Conservation (phyloP, 2,113 vertebrate species). For the Elanoides forficatus region DNA sequence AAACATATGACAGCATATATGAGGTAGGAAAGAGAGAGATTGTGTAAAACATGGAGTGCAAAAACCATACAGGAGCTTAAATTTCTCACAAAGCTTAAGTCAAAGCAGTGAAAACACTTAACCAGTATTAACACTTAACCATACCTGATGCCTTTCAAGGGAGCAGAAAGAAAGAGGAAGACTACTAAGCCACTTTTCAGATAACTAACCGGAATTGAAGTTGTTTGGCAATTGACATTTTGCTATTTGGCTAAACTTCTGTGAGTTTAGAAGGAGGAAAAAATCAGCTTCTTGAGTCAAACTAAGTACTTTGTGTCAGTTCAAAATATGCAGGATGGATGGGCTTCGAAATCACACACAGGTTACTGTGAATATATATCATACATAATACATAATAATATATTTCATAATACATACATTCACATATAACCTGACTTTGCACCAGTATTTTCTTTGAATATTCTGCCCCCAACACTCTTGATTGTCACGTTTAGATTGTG, state of each 20-base stretch:
- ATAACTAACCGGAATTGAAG: not conserved
- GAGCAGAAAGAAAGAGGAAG: not conserved
- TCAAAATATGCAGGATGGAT: not conserved
- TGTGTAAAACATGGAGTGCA: not conserved
- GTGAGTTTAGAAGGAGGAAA: not conserved
- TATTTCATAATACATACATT: not conserved
- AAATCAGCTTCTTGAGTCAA: accelerated
- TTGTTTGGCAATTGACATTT: not conserved
- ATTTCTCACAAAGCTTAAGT: not conserved
- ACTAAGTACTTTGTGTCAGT: not conserved
- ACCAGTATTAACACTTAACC: not conserved
- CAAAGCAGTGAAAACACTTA: not conserved
- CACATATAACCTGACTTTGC: not conserved
- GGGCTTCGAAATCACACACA: not conserved
- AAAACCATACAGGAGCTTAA: not conserved
- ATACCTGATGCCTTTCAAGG: not conserved
- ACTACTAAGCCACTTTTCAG: not conserved
- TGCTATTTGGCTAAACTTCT: not conserved
- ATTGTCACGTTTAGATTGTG: not conserved
- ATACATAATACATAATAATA: not conserved
- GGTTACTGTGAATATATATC: not conserved
- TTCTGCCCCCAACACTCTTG: not conserved
- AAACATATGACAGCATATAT: not conserved
- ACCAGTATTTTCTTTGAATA: not conserved
- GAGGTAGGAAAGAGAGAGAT: not conserved